Base-by-base conservation (phyloP, 2,888 invertebrate species). In the Drosophila helvetica region DNA sequence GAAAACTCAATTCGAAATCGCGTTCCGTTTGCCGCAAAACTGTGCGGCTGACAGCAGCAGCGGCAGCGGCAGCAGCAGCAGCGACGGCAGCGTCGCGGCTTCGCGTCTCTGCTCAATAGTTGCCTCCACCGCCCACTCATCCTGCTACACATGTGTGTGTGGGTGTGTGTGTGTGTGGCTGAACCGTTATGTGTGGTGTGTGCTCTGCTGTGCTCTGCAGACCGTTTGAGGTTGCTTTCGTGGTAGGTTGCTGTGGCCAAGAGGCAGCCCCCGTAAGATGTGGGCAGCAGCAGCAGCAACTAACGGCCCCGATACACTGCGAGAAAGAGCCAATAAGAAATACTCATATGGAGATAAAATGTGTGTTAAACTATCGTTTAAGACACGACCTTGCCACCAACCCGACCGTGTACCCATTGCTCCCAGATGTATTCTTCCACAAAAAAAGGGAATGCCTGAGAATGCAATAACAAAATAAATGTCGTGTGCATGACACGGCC, bases 1-100 rank as follows among this genome's bases (percentile, higher is more conserved):
- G 86, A 82, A 85, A 84, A 84, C 75, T 79, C 69, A 82, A 82
- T 85, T 82, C 82, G 74, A 90, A 86, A 78, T 81, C 86, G 84
- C 82, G 82, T 82, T 88, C 80, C 77, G 83, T 74, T 72, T 58
- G 72, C 65, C 58, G 58, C 71, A 56, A 43, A 19, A 8, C 54
- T 33, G n/a, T 54, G 51, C n/a, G 27, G 5, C 5, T 50, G 60
- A 18, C 55, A n/a, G 0, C 12, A 46, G 51, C 66, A 56, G 46
- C 48, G 42, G 12, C 15, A 61, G 65, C 53, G 67, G 69, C n/a
- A 19, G 18, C 48, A 45, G 9, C 48, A 45, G 27, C 27, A n/a
- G 15, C 57, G 51, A 25, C 61, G 12, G 0, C 7, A 51, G 22
- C 65, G 30, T 38, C 38, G 10, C 68, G 79, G 69, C 79, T 78